A percentile compares a stretch with the other conserved stretches of the same genome.
These are phyloP conservation scores for Protonibea diacanthus DNA, from an alignment of 2,797 vertebrate genomes.

Conservation along the genomic window DNA sequence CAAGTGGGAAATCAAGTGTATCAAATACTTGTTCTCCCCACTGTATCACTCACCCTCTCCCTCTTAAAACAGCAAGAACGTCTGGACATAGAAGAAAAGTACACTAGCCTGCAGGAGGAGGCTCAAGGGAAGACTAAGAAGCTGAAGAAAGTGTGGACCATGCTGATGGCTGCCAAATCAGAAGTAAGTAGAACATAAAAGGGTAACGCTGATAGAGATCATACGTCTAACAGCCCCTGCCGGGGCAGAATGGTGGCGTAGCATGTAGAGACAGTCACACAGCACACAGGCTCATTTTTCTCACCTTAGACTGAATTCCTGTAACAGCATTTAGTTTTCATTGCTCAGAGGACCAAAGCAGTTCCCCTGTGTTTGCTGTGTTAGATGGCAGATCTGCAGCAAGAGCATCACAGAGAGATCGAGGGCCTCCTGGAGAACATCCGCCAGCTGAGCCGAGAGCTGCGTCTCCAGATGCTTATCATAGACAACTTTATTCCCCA, in stretches of 20 bases:
- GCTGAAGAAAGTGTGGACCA: slow-evolving; percentile 99
- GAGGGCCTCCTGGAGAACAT: slow-evolving; percentile 98
- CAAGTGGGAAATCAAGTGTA: too few species aligned
- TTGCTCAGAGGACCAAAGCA: not conserved
- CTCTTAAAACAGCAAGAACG: slow-evolving; percentile 93
- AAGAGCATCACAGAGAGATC: slow-evolving; percentile 97
- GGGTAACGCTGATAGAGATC: not conserved
- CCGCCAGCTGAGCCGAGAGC: slow-evolving; percentile 96
- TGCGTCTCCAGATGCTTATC: slow-evolving; percentile 97
- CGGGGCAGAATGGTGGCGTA: not conserved
- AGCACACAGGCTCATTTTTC: not conserved
- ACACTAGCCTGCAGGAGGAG: slow-evolving; percentile 97
- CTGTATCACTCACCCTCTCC: slow-evolving; percentile 16
- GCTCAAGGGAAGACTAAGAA: slow-evolving; percentile 99
- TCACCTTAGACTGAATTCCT: not conserved
- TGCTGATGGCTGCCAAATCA: slow-evolving; percentile 99
- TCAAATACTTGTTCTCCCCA: too few species aligned
- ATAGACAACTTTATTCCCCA: slow-evolving; percentile 99
- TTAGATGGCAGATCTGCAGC: slow-evolving; percentile 98
- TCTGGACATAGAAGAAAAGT: slow-evolving; percentile 99
- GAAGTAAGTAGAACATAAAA: slow-evolving; percentile 85
- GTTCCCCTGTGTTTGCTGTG: slow-evolving; percentile 17
- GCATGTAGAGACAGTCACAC: not conserved
- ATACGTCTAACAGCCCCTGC: not conserved
- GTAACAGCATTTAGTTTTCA: not conserved